phyloP scores from a whole-genome alignment of 2,113 vertebrate species.

The Python bivittatus region DNA sequence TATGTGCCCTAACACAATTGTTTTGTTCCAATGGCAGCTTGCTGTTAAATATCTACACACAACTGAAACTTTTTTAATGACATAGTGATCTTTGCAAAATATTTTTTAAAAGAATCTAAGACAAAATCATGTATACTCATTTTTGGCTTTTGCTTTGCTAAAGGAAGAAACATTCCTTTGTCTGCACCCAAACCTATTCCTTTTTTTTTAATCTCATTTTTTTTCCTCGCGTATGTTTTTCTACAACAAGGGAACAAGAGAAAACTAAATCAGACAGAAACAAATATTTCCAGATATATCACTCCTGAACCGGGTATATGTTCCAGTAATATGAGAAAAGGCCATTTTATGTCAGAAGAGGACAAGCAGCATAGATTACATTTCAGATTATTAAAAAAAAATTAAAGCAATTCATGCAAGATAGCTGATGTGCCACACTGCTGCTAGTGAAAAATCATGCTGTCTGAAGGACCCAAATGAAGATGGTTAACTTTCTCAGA shows the following conservation, averaged over 20 bases:
- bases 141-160: not conserved
- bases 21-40: not conserved
- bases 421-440: not conserved
- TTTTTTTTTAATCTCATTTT: not conserved
- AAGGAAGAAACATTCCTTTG: not conserved
- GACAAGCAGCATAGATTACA: not conserved
- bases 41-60: not conserved
- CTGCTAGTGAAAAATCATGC: not conserved
- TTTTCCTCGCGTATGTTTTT: not conserved
- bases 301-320: not conserved
- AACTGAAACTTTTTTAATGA: not conserved
- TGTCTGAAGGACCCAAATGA: not conserved
- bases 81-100: not conserved
- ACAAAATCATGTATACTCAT: not conserved
- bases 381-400: constrained; percentile 34
- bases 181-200: not conserved
- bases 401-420: not conserved
- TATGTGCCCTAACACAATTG: not conserved
- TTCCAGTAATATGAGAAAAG: constrained; percentile 12
- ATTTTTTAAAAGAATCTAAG: not conserved
- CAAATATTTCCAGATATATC: constrained; percentile 10
- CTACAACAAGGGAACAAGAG: not conserved
- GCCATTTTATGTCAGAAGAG: not conserved
- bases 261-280: not conserved
- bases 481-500: not conserved